Evolutionary conservation across 2,797 vertebrate genomes (phyloP).

Genomic region (Malurus splendens): DNA sequence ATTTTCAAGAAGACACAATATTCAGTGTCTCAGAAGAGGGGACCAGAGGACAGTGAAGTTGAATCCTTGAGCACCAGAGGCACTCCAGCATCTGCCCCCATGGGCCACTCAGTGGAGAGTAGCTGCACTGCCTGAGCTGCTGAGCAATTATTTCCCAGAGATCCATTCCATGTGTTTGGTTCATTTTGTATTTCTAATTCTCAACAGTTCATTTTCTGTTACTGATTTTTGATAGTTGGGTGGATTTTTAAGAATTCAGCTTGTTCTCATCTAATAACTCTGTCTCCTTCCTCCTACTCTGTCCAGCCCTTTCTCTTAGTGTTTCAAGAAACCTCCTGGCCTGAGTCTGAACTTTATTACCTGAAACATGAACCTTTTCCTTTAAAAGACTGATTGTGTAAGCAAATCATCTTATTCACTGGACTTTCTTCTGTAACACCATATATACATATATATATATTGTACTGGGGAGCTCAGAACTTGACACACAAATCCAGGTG

Average conservation of each 20-base stretch:
- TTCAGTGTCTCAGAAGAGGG: background rate
- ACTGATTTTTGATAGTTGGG: background rate
- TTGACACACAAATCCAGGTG: background rate
- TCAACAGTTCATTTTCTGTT: background rate
- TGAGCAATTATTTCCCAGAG: background rate
- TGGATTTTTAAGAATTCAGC: background rate
- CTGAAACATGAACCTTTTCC: background rate
- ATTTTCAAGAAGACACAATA: background rate
- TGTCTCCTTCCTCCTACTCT: rapidly evolving
- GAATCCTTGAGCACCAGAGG: background rate
- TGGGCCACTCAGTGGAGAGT: rapidly evolving
- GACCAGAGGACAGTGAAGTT: background rate
- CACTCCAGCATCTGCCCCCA: rapidly evolving
- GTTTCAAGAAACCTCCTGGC: background rate
- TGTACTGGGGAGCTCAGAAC: background rate
- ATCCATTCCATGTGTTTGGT: background rate
- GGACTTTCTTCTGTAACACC: background rate
- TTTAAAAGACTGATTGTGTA: background rate
- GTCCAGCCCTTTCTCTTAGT: background rate
- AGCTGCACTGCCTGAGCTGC: background rate
- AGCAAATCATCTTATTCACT: background rate
- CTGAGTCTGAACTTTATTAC: background rate
- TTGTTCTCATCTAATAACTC: background rate
- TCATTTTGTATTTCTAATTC: background rate
- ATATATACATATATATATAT: background rate